Conservation (phyloP, 2,888 invertebrate species). For the Myopa testacea region DNA sequence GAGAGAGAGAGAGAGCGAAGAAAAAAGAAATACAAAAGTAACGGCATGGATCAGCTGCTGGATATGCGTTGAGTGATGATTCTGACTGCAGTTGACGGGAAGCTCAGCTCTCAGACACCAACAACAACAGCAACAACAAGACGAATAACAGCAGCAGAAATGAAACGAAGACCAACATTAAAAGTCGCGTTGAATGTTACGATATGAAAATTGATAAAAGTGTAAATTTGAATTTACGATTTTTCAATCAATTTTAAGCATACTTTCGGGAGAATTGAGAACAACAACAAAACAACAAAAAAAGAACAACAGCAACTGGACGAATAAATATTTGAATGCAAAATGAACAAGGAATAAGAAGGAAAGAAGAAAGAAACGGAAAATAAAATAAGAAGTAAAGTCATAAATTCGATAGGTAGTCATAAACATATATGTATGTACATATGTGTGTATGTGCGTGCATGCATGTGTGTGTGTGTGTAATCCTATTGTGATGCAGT, state of each 20-base stretch:
- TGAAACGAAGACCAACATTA: not conserved
- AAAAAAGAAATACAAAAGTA: not conserved
- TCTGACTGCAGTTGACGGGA: not conserved
- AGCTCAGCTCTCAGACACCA: not conserved
- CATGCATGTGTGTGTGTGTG: slow-evolving; percentile 14
- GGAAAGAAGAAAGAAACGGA: not conserved
- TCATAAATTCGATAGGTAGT: not conserved
- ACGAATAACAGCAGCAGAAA: too few relatives aligned
- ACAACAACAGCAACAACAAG: not conserved
- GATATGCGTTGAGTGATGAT: not conserved
- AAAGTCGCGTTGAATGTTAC: slow-evolving; percentile 7
- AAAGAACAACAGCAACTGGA: not conserved
- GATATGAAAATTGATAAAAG: slow-evolving; percentile 37
- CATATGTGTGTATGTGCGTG: not conserved
- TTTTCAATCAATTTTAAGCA: slow-evolving; percentile 33
- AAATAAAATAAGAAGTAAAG: not conserved
- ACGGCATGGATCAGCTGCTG: not conserved
- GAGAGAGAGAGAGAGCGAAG: not conserved
- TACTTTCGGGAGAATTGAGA: not conserved
- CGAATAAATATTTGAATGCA: slow-evolving; percentile 15
- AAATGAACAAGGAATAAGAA: slow-evolving; percentile 14
- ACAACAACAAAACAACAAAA: not conserved
- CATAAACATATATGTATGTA: not conserved
- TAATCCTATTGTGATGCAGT: not conserved
- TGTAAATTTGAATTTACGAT: slow-evolving; percentile 33